Evolutionary conservation across 2,113 vertebrate genomes (phyloP).

Genomic region (Chamaetylas fuelleborni): DNA sequence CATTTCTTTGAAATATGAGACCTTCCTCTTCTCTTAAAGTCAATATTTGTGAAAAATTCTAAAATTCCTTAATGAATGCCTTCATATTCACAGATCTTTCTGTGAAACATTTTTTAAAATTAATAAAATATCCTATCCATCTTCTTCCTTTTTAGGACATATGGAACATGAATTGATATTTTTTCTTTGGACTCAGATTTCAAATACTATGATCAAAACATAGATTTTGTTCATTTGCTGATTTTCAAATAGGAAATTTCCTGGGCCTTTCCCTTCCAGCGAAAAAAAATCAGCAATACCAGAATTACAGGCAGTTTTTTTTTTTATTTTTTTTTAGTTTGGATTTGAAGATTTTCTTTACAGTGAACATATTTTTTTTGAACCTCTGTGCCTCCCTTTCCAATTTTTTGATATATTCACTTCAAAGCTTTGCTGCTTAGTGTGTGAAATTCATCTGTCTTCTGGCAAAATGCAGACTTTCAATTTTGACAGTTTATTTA

Average conservation of each 20-base stretch:
- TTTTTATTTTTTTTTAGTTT: neutral
- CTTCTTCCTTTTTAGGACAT: neutral
- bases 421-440: neutral
- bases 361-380: neutral
- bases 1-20: neutral
- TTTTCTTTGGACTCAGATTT: neutral
- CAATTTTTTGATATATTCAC: neutral
- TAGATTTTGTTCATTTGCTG: neutral
- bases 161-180: neutral
- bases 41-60: neutral
- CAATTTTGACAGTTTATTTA: neutral
- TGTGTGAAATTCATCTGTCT: conserved; percentile 4
- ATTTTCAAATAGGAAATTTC: neutral
- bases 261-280: neutral
- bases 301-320: neutral
- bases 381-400: neutral
- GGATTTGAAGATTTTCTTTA: neutral
- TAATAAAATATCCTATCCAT: neutral
- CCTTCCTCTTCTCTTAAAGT: neutral
- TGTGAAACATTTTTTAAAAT: neutral
- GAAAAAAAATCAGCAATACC: neutral
- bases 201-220: neutral
- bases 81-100: neutral
- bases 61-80: neutral
- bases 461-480: neutral